Evolutionary conservation across 2,888 invertebrate species (phyloP), one percentile per base, ranked within the genome.

Genomic region (Eremobia ochroleuca): DNA sequence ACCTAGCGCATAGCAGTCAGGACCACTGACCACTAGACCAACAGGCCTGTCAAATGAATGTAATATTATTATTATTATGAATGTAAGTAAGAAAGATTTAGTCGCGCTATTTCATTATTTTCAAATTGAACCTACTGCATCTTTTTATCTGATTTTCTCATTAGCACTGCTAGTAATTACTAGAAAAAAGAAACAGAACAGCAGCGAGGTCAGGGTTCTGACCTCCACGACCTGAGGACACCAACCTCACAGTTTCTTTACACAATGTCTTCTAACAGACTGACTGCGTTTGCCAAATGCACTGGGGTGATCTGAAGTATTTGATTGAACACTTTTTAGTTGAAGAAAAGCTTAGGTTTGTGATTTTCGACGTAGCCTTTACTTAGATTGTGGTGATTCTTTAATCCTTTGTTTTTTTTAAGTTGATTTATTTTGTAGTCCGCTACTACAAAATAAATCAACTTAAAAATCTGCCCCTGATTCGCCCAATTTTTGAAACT

Each of bases 161-260:
- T 86, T 86, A 81, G 76, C 69, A 61, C 59, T 61, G 34, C 69
- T n/a, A 65, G 66, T 87, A 88, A 87, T 87, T 81, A 85, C 69
- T 61, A 70, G 43, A 79, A 75, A 46, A 86, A 80, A 79, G 68
- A 73, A 77, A 79, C 40, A 75, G 28, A 69, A 77, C n/a, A 62
- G 62, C 67, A 55, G 65, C 0, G 65, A 13, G 69, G 77, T 79
- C 77, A 76, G 37, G 61, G 73, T 43, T n/a, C 28, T 81, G 74
- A 85, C 85, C 85, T 69, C 40, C 0, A 49, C 1, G 73, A 78
- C 69, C 73, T 59, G 2, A 70, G 81, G 80, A 59, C 75, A 65
- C 18, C 18, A 58, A 73, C 81, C 76, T 31, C 34, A 25, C 28
- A 78, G 21, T 18, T 49, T 34, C 49, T 78, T 52, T 69, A 61